Percentiles rank a stretch among this genome's conserved stretches.
phyloP scores from a whole-genome alignment of 2,888 invertebrate genomes.

The Ornithoptera priamus region DNA sequence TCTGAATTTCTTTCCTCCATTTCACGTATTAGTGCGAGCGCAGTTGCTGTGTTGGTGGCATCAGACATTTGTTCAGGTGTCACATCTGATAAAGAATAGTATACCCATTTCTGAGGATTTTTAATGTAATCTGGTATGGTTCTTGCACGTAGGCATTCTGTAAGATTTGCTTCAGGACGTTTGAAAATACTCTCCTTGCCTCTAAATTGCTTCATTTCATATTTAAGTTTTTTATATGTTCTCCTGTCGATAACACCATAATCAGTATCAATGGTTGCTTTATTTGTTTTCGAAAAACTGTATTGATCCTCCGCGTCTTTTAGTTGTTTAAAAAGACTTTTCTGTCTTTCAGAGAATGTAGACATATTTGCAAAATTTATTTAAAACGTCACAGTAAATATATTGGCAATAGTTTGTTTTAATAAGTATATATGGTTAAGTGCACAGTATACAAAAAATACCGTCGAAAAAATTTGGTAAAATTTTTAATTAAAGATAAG shows the following conservation, averaged over 20 bases:
- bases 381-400: background rate
- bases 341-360: constrained; percentile 81
- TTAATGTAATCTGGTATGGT: constrained; percentile 76
- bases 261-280: constrained; percentile 49
- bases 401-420: background rate
- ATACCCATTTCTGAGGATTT: constrained; percentile 91
- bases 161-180: constrained; percentile 83
- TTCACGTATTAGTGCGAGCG: constrained; percentile 86
- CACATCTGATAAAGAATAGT: constrained; percentile 89
- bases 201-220: constrained; percentile 81
- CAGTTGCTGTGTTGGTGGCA: constrained; percentile 87
- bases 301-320: constrained; percentile 82
- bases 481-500: too few species aligned
- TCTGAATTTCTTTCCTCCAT: constrained; percentile 77
- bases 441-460: background rate
- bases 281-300: constrained; percentile 62
- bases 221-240: constrained; percentile 63
- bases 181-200: constrained; percentile 90
- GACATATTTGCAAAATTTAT: constrained; percentile 50
- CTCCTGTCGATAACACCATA: constrained; percentile 58
- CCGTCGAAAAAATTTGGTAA: too few species aligned
- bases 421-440: background rate
- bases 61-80: constrained; percentile 88
- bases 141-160: constrained; percentile 75
- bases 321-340: constrained; percentile 84